Conservation (phyloP, 2,888 invertebrate species). For the Linnaemya vulpina region DNA sequence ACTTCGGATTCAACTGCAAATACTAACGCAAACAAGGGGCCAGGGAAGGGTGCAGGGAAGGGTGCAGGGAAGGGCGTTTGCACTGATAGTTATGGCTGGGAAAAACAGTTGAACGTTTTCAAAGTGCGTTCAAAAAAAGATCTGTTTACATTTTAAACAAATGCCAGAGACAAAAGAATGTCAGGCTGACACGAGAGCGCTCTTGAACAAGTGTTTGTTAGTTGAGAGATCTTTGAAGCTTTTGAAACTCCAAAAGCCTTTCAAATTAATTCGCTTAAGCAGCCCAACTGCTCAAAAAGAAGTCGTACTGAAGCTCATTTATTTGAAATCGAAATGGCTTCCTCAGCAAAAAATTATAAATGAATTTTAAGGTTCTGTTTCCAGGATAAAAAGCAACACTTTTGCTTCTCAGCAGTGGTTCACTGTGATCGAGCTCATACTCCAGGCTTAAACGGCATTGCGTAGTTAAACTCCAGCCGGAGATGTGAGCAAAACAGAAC, state of each 20-base stretch:
- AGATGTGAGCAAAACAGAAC: too few relatives aligned
- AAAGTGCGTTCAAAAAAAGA: constrained; percentile 13
- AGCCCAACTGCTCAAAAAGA: not conserved
- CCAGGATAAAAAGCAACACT: too few relatives aligned
- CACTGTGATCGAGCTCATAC: too few relatives aligned
- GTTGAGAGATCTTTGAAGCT: not conserved
- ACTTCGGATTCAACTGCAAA: constrained; percentile 44
- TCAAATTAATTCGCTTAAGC: not conserved
- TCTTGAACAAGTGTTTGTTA: constrained; percentile 24
- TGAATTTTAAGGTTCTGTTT: too few relatives aligned
- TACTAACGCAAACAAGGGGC: not conserved
- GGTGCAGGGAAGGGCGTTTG: not conserved
- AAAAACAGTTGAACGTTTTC: not conserved
- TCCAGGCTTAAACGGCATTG: too few relatives aligned
- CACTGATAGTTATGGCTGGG: constrained; percentile 5
- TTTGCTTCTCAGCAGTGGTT: too few relatives aligned
- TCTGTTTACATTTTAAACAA: constrained; percentile 46
- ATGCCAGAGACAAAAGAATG: constrained; percentile 14
- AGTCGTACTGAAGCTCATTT: not conserved
- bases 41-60: not conserved
- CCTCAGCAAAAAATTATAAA: too few relatives aligned
- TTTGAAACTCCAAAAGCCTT: not conserved
- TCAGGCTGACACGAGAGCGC: not conserved
- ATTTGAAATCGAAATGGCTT: too few relatives aligned
- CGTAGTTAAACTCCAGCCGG: too few relatives aligned